phyloP scores from a whole-genome alignment of 2,888 invertebrate species.

The Heliconius sara region DNA sequence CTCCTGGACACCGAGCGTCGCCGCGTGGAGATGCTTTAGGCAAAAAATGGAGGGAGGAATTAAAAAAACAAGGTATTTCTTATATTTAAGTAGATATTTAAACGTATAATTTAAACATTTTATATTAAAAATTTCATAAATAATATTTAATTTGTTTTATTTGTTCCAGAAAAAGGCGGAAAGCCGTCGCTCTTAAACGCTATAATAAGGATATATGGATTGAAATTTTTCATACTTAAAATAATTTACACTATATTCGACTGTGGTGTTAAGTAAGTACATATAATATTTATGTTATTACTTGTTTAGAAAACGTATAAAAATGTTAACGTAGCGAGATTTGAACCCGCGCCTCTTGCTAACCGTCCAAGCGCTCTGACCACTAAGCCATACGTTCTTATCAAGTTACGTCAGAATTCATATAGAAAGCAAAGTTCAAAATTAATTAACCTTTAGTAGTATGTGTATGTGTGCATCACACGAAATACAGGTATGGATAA shows the following conservation, averaged over 20 bases:
- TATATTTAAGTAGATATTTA: not conserved
- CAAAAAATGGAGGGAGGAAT: conserved; percentile 65
- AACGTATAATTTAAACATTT: too few species aligned
- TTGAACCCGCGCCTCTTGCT: too few species aligned
- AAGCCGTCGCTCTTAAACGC: conserved; percentile 71
- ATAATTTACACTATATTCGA: conserved; percentile 67
- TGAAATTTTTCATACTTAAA: conserved; percentile 67
- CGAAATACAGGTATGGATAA: too few species aligned
- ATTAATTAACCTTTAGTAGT: too few species aligned
- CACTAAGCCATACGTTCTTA: too few species aligned
- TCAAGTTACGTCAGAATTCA: too few species aligned
- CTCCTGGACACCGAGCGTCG: conserved; percentile 67
- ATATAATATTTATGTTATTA: not conserved
- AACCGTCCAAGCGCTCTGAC: too few species aligned
- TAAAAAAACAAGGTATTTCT: conserved; percentile 61
- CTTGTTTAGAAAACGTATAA: too few species aligned
- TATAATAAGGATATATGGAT: conserved; percentile 67
- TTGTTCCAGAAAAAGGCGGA: conserved; percentile 67
- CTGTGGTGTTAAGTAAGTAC: conserved; percentile 62
- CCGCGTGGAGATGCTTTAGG: conserved; percentile 70
- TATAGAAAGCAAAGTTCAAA: too few species aligned
- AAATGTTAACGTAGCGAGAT: too few species aligned
- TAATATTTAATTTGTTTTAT: not conserved
- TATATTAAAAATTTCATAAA: not conserved
- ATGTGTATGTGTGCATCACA: too few species aligned